phyloP scores from a whole-genome alignment of 2,797 vertebrate species.

The Mastacembelus armatus region DNA sequence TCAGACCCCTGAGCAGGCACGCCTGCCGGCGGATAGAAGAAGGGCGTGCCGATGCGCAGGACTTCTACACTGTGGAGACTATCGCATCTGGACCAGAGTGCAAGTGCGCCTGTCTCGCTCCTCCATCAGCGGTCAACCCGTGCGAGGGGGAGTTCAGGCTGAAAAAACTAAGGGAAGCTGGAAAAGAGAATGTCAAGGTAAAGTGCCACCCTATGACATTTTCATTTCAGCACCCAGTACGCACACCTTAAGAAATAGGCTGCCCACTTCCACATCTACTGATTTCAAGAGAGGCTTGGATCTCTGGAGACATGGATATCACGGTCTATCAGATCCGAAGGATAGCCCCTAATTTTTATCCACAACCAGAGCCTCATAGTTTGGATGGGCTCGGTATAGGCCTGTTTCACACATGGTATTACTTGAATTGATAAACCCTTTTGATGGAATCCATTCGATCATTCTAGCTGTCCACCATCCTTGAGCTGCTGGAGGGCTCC shows the following conservation, averaged over 20 bases:
- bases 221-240: not conserved
- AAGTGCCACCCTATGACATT: constrained; percentile 36
- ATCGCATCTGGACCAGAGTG: constrained; percentile 91
- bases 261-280: not conserved
- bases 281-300: constrained; percentile 12
- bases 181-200: constrained; percentile 91
- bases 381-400: constrained; percentile 12
- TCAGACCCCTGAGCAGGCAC: constrained; percentile 91
- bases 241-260: not conserved
- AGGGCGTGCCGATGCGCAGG: constrained; percentile 83
- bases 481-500: constrained; percentile 93
- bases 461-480: constrained; percentile 89
- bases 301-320: constrained; percentile 9
- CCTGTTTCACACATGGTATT: constrained; percentile 20
- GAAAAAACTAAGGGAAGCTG: constrained; percentile 89
- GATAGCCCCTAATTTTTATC: not conserved
- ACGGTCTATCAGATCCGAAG: not conserved
- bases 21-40: constrained; percentile 89
- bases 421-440: constrained; percentile 34
- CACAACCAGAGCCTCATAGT: not conserved
- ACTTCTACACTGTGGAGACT: constrained; percentile 94
- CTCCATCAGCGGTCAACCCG: constrained; percentile 91
- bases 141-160: constrained; percentile 92
- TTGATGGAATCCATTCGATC: constrained; percentile 64
- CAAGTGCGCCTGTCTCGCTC: constrained; percentile 94